Evolutionary conservation across 2,888 invertebrate species (phyloP), one percentile per base, ranked within the genome.

Genomic region (Microlaimidae sp.): DNA sequence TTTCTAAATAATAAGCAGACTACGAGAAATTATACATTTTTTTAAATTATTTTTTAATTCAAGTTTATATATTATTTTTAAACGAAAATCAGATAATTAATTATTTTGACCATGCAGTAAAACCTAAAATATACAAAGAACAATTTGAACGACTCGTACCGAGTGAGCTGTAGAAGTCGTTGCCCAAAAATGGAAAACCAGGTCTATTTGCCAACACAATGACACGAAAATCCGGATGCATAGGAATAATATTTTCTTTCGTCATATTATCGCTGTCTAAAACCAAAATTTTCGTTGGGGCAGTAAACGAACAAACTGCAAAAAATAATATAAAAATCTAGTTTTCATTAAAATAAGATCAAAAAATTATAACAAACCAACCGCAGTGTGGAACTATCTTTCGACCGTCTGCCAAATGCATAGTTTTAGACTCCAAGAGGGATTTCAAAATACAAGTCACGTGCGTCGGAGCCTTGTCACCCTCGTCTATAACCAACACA

Each of bases 401-500:
- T 56, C 93, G 77, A 0, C 93, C 92, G 72, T 95, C 93, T 41
- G 89, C 86, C 2, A 93, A 73, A 60, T 86, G 81, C 89, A 95
- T 92, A 73, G 89, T 86, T 0, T 90, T 89, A 60, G 83, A 83
- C 73, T 93, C 92, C 0, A 92, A 84, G n/a, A 95, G 74, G 3
- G 88, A 89, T 75, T 93, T 90, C 41, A 95, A 73, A 60, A 95
- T 85, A 69, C 90, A 90, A 0, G 93, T 92, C 0, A 95, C 93
- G 67, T 93, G 88, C 0, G 90, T 89, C 0, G 93, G 92, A 0
- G 93, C 93, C 70, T 95, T 95, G 71, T 95, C 93, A 0, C 92
- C 93, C 71, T 95, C 95, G 64, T 95, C 93, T 0, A 95, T 81
- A 0, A 95, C 86, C 53, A 95, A 76, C 7, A 93, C 82, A 64